Conservation (phyloP, 2,888 invertebrate genomes). For the Acleris cristana region DNA sequence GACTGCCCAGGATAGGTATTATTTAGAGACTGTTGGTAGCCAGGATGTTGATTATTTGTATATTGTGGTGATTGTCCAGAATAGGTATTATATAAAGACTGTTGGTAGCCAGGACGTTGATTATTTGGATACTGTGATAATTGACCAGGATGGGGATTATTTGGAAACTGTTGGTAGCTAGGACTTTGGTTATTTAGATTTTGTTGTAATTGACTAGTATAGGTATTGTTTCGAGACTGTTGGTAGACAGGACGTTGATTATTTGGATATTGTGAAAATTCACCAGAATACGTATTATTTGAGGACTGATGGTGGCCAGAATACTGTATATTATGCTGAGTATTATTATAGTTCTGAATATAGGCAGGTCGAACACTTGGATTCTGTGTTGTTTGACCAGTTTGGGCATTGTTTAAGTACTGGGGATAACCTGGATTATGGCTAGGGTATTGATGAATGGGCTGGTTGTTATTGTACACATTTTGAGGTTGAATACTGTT, state of each 20-base stretch:
- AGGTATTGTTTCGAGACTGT: background rate
- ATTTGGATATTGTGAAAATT: background rate
- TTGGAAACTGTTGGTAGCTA: constrained; percentile 37
- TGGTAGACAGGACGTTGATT: constrained; percentile 15
- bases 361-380: background rate
- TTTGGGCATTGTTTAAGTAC: background rate
- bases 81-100: background rate
- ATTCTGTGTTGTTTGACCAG: background rate
- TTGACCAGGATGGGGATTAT: constrained; percentile 33
- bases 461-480: background rate
- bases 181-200: constrained; percentile 40
- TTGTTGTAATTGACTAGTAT: background rate
- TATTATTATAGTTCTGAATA: background rate
- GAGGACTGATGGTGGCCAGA: constrained; percentile 10
- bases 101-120: constrained; percentile 1
- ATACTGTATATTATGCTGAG: constrained; percentile 28
- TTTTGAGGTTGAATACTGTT: background rate
- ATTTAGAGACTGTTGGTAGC: no score
- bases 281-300: constrained; percentile 4
- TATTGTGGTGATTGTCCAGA: background rate
- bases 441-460: constrained; percentile 34
- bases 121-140: constrained; percentile 30
- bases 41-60: background rate
- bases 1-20: background rate
- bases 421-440: constrained; percentile 12